Evolutionary conservation across 2,113 vertebrate species (phyloP), one percentile per base, ranked within the genome.

Genomic region (Leptobrachium leishanense): DNA sequence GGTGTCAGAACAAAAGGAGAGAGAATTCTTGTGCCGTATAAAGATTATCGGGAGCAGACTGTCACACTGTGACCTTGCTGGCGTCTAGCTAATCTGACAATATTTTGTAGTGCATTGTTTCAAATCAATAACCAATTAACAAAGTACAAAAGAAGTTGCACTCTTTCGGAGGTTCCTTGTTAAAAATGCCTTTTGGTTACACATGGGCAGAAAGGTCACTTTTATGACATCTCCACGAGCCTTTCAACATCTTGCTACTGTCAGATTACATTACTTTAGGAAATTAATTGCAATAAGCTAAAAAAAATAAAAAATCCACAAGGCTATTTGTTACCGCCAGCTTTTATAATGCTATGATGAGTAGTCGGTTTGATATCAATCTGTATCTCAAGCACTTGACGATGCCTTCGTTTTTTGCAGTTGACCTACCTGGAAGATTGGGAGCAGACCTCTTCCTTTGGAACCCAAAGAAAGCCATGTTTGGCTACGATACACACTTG

Each of bases 111-210:
- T 91, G 88, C 94, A 98, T 97, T 98, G 96, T 98, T 98, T 99
- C 94, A 95, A 96, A 99, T 99, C 96, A 98, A 99, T 99, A 99
- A 98, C 95, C 98, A 97, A 99, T 99, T 99, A 99, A 96, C 94
- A 94, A 98, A 96, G 94, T 95, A 98, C 95, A 98, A 98, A 97
- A 95, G 95, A 95, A 97, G 93, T 95, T 94, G 89, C 87, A 93
- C 91, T 88, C 89, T 90, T 95, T 93, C 93, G 90, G 90, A 93
- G 94, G 92, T 91, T 92, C 93, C 95, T 95, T 95, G 95, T 95
- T 96, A 94, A 94, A 94, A 92, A 93, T 90, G 90, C 90, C 91
- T 94, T 92, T 89, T 90, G 90, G 89, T 88, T 89, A 90, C 89
- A 91, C 82, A 90, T 88, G 91, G 88, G 90, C 95, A 96, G 94